A percentile compares a stretch with the other conserved stretches of the same genome.
These are phyloP conservation scores for Hafferia zeledoni DNA, from an alignment of 2,797 vertebrate genomes.

Conservation along the genomic window DNA sequence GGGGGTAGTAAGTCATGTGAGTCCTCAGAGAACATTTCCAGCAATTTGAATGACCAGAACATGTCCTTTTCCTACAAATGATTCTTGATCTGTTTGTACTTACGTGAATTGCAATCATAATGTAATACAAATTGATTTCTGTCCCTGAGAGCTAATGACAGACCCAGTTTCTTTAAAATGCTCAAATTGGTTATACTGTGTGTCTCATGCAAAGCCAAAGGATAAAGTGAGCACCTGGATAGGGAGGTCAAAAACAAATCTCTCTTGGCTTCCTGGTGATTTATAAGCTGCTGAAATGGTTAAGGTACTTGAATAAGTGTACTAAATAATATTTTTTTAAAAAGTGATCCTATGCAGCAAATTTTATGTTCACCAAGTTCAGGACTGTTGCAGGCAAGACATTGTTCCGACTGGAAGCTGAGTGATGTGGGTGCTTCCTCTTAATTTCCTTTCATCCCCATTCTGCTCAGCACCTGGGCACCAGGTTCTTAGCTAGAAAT, in stretches of 20 bases:
- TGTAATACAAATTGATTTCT: constrained; percentile 33
- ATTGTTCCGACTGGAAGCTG: not conserved
- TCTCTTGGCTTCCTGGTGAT: not conserved
- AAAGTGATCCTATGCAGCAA: not conserved
- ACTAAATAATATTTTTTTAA: not conserved
- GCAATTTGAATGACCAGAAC: constrained; percentile 12
- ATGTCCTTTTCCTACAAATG: constrained; percentile 17
- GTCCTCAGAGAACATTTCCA: constrained; percentile 18
- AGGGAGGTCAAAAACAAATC: not conserved
- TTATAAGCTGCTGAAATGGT: not conserved
- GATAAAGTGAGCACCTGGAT: not conserved
- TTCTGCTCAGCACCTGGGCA: not conserved
- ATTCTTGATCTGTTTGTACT: constrained; percentile 31
- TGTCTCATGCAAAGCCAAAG: not conserved
- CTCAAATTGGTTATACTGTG: constrained; percentile 2
- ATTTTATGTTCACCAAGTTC: not conserved
- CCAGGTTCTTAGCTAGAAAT: not conserved
- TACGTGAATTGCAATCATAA: not conserved
- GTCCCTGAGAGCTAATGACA: constrained; percentile 45
- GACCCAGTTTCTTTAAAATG: constrained; percentile 36
- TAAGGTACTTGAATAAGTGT: not conserved
- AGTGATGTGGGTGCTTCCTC: not conserved
- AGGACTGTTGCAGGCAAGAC: not conserved
- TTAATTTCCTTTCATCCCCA: not conserved
- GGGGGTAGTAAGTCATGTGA: not conserved